Conservation (phyloP, 2,113 vertebrate species). For the Microcebus murinus region DNA sequence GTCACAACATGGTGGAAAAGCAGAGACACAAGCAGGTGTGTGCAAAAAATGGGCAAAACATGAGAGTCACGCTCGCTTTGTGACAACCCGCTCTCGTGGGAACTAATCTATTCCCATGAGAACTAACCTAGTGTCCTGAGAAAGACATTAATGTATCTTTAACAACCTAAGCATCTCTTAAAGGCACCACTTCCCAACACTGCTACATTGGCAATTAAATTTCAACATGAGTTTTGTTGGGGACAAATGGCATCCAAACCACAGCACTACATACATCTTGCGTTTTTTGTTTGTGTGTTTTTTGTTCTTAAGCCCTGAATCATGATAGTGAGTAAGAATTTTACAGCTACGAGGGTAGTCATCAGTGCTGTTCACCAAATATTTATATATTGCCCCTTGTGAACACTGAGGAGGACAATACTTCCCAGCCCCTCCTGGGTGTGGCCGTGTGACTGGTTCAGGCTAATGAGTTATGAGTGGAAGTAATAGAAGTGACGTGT, state of each 20-base stretch:
- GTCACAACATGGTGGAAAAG: not conserved
- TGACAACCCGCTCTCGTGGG: not conserved
- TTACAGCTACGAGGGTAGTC: not conserved
- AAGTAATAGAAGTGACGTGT: not conserved
- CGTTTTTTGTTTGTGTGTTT: not conserved
- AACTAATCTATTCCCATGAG: not conserved
- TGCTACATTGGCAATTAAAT: not conserved
- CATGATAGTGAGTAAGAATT: not conserved
- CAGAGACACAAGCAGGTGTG: not conserved
- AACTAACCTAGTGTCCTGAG: not conserved
- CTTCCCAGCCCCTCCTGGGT: not conserved
- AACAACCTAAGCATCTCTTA: not conserved
- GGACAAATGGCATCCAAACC: not conserved
- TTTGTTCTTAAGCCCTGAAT: not conserved
- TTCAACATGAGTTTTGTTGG: not conserved
- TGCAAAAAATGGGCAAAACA: not conserved
- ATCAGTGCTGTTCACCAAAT: not conserved
- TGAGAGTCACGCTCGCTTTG: not conserved
- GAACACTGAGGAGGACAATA: not conserved
- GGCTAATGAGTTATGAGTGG: not conserved
- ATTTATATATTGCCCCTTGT: not conserved
- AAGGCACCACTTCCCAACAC: not conserved
- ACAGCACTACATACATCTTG: not conserved
- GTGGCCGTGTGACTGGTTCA: not conserved
- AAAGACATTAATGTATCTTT: not conserved